Evolutionary conservation across 2,797 vertebrate genomes (phyloP).

Genomic region (Amphiprion clarkii): DNA sequence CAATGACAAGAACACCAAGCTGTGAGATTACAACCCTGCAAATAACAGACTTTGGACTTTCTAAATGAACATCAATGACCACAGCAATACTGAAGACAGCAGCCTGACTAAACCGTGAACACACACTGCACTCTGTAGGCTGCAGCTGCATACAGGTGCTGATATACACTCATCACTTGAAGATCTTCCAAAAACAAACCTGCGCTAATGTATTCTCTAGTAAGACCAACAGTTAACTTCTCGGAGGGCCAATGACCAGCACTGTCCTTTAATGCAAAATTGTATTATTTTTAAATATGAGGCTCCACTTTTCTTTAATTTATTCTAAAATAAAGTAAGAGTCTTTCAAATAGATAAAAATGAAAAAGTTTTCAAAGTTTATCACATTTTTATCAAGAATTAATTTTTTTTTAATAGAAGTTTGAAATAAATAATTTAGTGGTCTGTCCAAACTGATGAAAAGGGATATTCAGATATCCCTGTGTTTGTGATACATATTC

Average conservation of each 20-base stretch:
- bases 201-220: neutral
- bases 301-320: slow-evolving; percentile 3
- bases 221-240: neutral
- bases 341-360: too few species aligned
- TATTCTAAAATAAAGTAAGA: slow-evolving; percentile 17
- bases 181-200: neutral
- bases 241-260: neutral
- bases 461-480: neutral
- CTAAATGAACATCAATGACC: neutral
- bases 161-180: neutral
- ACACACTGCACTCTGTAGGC: slow-evolving; percentile 59
- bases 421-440: neutral
- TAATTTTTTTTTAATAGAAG: neutral
- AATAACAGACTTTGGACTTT: slow-evolving; percentile 5
- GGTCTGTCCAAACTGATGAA: slow-evolving; percentile 1
- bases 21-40: slow-evolving; percentile 58
- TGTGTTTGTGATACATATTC: slow-evolving; percentile 17
- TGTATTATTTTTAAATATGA: neutral
- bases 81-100: neutral
- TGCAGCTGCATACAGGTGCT: slow-evolving; percentile 18
- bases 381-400: too few species aligned
- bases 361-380: neutral
- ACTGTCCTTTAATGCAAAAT: neutral
- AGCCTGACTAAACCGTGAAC: neutral
- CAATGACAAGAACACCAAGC: slow-evolving; percentile 49